Evolutionary conservation across 1,140 invertebrate genomes (phyloP).

Genomic region (Brachionus sp.): DNA sequence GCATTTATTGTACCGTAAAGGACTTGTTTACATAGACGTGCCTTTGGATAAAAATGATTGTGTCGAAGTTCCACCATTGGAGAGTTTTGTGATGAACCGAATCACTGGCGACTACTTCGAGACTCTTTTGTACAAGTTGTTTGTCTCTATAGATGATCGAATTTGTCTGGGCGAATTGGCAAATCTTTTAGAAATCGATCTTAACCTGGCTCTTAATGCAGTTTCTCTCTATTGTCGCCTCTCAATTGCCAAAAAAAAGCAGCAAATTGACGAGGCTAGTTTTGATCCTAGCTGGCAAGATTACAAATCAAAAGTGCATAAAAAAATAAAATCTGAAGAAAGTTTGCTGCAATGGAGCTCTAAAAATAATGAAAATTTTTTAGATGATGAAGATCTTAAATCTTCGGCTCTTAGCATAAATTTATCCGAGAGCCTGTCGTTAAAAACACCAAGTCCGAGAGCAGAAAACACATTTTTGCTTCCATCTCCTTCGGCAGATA

Average conservation of each 20-base stretch:
- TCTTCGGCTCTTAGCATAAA: background rate
- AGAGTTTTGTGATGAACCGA: conserved; percentile 95
- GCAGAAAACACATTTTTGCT: background rate
- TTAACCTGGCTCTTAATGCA: conserved; percentile 36
- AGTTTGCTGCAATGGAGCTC: conserved; percentile 10
- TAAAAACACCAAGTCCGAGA: background rate
- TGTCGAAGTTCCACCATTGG: conserved; percentile 83
- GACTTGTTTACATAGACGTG: conserved; percentile 85
- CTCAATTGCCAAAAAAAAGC: conserved; percentile 33
- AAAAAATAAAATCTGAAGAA: background rate
- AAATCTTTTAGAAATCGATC: conserved; percentile 20
- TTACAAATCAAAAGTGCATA: background rate
- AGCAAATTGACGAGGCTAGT: background rate
- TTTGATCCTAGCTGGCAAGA: conserved; percentile 14
- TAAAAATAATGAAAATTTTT: conserved; percentile 8
- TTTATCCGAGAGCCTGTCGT: background rate
- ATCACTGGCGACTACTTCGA: conserved; percentile 91
- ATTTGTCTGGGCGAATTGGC: conserved; percentile 80
- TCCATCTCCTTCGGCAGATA: background rate
- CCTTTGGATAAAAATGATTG: conserved; percentile 79
- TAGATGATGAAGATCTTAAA: background rate
- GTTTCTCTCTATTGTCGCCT: conserved; percentile 47
- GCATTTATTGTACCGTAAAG: conserved; percentile 68
- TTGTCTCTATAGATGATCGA: conserved; percentile 91
- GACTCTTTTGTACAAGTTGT: conserved; percentile 90